Percentiles rank a stretch among this genome's conserved stretches.
Evolutionary conservation across 1,140 invertebrate genomes (phyloP).

Genomic region (Saxidomus purpurata): DNA sequence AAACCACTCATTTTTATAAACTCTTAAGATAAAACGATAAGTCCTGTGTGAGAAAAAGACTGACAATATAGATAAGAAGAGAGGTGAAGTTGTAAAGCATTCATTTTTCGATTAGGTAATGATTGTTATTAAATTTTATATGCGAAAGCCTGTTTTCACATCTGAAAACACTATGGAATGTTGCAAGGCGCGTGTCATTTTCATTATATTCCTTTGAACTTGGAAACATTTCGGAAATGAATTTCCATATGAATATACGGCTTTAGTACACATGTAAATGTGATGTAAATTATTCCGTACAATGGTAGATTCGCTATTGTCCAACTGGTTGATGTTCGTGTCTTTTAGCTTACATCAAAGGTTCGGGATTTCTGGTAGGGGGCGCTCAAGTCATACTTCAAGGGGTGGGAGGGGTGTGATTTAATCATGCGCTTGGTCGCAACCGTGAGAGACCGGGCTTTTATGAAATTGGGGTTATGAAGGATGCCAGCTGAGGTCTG

Average conservation of each 20-base stretch:
- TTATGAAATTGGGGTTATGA: conserved; percentile 53
- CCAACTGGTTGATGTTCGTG: neutral
- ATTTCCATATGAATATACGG: conserved; percentile 50
- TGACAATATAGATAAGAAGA: too few species aligned
- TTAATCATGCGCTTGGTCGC: conserved; percentile 52
- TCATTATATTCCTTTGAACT: conserved; percentile 30
- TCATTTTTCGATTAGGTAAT: too few species aligned
- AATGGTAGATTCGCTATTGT: neutral
- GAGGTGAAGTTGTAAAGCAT: too few species aligned
- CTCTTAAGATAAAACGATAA: too few species aligned
- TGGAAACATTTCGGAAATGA: conserved; percentile 6
- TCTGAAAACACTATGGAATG: neutral
- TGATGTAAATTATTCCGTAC: conserved; percentile 40
- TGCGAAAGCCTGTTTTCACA: neutral
- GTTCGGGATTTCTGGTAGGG: neutral
- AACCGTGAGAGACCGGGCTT: conserved; percentile 20
- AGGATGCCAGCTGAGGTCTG: conserved; percentile 50
- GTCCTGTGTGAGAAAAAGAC: too few species aligned
- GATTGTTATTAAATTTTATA: neutral
- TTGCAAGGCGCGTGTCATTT: neutral
- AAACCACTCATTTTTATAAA: too few species aligned
- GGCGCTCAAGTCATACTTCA: conserved; percentile 1
- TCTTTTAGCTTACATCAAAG: conserved; percentile 55
- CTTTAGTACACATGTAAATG: conserved; percentile 27
- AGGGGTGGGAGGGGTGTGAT: conserved; percentile 63